Conservation (phyloP, 1,140 invertebrate genomes). For the Eumaeus atala region DNA sequence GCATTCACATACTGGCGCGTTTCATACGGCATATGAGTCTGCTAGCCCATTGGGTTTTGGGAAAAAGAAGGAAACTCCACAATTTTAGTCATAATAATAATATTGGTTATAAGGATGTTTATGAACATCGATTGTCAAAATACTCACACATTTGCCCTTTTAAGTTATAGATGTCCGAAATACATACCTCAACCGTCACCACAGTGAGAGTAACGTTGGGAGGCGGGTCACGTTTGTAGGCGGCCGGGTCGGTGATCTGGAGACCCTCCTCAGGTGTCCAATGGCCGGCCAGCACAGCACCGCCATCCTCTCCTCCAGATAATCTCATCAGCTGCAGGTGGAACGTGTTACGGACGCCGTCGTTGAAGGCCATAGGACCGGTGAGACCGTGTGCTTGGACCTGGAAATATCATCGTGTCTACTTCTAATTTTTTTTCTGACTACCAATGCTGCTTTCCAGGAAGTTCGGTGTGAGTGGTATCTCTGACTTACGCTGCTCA, state of each 20-base stretch:
- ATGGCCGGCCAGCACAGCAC: constrained; percentile 85
- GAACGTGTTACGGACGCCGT: constrained; percentile 88
- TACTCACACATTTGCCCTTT: too few relatives aligned
- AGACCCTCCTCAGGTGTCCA: constrained; percentile 85
- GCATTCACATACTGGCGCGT: too few relatives aligned
- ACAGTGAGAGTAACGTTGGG: constrained; percentile 89
- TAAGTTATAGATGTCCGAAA: too few relatives aligned
- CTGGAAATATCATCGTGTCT: constrained; percentile 61
- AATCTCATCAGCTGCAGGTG: constrained; percentile 90
- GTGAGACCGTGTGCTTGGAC: constrained; percentile 88
- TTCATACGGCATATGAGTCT: too few relatives aligned
- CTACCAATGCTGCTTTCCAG: too few relatives aligned
- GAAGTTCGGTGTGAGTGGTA: too few relatives aligned
- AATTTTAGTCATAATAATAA: too few relatives aligned
- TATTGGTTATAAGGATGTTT: too few relatives aligned
- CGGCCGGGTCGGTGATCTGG: constrained; percentile 87
- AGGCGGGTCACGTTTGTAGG: constrained; percentile 88
- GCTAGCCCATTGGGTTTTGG: too few relatives aligned
- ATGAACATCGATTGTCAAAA: too few relatives aligned
- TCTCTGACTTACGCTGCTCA: too few relatives aligned
- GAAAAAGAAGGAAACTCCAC: too few relatives aligned
- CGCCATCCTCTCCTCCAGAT: constrained; percentile 82
- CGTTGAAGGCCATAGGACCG: constrained; percentile 89
- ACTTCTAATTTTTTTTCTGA: not conserved
- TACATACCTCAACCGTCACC: constrained; percentile 88